Evolutionary conservation across 2,113 vertebrate genomes (phyloP), one percentile per base, ranked within the genome.

Genomic region (Epinephelus moara): DNA sequence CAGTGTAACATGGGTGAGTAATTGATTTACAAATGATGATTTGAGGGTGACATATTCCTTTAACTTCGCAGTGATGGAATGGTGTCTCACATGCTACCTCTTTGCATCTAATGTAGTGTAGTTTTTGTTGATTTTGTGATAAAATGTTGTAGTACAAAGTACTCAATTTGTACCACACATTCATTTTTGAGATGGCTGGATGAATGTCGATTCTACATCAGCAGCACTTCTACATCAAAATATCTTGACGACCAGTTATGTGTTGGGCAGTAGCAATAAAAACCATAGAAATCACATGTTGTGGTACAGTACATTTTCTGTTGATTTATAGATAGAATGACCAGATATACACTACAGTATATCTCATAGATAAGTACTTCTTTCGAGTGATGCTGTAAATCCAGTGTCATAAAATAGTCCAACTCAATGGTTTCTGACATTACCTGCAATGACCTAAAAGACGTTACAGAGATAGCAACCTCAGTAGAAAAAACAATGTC

Each of bases 161-260:
- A 33, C 50, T 66, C 10, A 0, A 21, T 71, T 78, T 68, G 59
- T 55, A n/a, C 47, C 70, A 57, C 11, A 69, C 49, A 83, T 64
- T 55, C 7, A 70, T 57, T 66, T 61, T 56, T 10, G 17, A 40
- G 18, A 50, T 40, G 56, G 9, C 37, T 70, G 17, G 60, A 60
- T 30, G 49, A 33, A 69, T 42, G 45, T 42, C n/a, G 4, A 11
- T 3, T 55, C 49, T 57, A 33, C 25, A 21, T 57, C 40, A 47
- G 52, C 40, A 37, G 11, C 40, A 23, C 45, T 49, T 78, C 12
- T 40, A 47, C 0, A 50, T 49, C 3, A 3, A 21, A 19, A 53
- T 30, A 23, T 18, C 45, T 21, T 25, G 6, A 21, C 19, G 8
- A 30, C 7, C 47, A n/a, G 30, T 42, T 40, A 18, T 3, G 23